Base-by-base conservation (phyloP, 2,797 vertebrate genomes). In the Eulemur rubriventer region DNA sequence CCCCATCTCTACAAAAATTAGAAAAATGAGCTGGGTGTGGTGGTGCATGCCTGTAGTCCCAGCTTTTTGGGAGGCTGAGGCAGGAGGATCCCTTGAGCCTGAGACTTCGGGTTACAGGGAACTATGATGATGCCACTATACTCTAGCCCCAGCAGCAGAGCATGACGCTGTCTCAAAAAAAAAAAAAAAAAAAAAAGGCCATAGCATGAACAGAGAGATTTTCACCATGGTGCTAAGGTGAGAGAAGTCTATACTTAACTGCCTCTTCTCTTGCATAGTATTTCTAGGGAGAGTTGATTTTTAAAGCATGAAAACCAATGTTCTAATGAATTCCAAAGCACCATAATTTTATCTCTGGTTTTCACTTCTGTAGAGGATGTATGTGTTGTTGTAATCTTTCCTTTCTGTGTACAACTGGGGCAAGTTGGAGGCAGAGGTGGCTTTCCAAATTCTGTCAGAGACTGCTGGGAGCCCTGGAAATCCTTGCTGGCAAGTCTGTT, bases 321-420 rank as follows among this genome's bases (percentile, higher is more conserved):
- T 70, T 57, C 67, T 75, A 73, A 89, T 46, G 52, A 84, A 82
- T 89, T 52, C 72, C 35, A 41, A 94, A 85, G 57, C 59, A 52
- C 38, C 20, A 13, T 22, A 30, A 9, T 76, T 72, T 67, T 85
- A 14, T 81, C 84, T 78, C 89, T 63, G 63, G 18, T 67, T 88
- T 91, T 79, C 33, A 59, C 81, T 79, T 69, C 82, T 55, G 8
- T 35, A 52, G 67, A 65, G 26, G 78, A 85, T 16, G 10, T 33
- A 43, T 70, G 70, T 85, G 55, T 81, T 67, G 16, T 41, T 2
- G 30, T 59, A 10, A 52, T 61, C 41, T 82, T 85, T 87, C 75
- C 43, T 91, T 76, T 63, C 81, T 48, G 4, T 63, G 14, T 78
- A 33, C 7, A 10, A 0, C 35, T 43, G 10, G 43, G n/a, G 35